Conservation (phyloP, 2,797 vertebrate species). For the Picus viridis region DNA sequence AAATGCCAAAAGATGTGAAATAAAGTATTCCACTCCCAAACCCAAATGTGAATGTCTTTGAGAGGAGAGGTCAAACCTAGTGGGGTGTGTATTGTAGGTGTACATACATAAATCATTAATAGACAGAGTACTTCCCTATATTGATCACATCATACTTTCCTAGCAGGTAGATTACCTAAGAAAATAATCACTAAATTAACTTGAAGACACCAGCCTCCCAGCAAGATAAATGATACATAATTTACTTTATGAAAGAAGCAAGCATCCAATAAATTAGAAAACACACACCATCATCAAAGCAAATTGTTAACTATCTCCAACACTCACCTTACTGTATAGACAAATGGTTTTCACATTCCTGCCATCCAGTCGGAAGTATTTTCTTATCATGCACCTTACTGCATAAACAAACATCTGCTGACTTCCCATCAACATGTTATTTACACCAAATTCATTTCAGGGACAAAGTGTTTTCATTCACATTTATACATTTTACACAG, state of each 20-base stretch:
- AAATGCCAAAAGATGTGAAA: conserved; percentile 20
- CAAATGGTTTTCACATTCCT: conserved; percentile 68
- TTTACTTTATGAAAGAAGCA: conserved; percentile 80
- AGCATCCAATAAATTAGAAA: conserved; percentile 82
- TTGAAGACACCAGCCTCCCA: conserved; percentile 64
- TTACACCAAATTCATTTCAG: not conserved
- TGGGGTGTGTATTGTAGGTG: not conserved
- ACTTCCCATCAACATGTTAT: not conserved
- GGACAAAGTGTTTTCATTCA: not conserved
- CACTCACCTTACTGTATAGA: conserved; percentile 65
- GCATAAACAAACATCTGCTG: conserved; percentile 25
- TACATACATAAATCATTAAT: conserved; percentile 22
- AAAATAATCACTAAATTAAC: conserved; percentile 79
- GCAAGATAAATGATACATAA: conserved; percentile 80
- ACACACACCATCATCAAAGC: conserved; percentile 64
- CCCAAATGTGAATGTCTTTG: conserved; percentile 43
- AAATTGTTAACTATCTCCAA: conserved; percentile 75
- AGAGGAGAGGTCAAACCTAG: conserved; percentile 6
- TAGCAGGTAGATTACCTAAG: conserved; percentile 71
- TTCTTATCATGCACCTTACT: conserved; percentile 11
- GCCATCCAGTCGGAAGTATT: conserved; percentile 46
- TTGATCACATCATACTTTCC: conserved; percentile 65
- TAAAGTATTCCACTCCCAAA: conserved; percentile 37
- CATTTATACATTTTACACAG: not conserved
- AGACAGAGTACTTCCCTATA: conserved; percentile 55